Evolutionary conservation across 2,888 invertebrate species (phyloP), one percentile per base, ranked within the genome.

Genomic region (Drosophila colorata): DNA sequence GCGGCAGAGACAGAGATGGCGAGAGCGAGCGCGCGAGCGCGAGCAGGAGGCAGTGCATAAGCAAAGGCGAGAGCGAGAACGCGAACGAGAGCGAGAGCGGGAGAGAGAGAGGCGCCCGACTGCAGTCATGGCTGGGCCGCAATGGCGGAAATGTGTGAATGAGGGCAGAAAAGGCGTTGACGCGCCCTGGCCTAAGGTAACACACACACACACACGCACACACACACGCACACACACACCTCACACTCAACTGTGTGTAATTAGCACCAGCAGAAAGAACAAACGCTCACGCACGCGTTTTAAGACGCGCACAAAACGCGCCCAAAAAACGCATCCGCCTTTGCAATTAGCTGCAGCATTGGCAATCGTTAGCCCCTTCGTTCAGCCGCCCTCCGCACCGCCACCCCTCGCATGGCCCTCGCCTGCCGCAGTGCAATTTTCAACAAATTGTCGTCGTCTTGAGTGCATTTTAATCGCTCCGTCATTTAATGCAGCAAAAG

Each of bases 91-190:
- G 70, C 38, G 71, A 51, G 48, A 59, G 75, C n/a, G n/a, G n/a
- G n/a, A n/a, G 64, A 63, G 69, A 66, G 71, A 51, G 53, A 60
- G 76, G 65, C 67, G 69, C 70, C 66, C 38, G 65, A 68, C 37
- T 71, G 76, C 78, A 74, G 76, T 78, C 72, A 89, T 87, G 89
- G 87, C 88, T 88, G 88, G 74, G 77, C 88, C 88, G 70, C 84
- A 88, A 89, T 88, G 89, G 87, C 89, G 87, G 89, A 80, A 79
- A 86, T 88, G 87, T 86, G 89, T 76, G 80, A 87, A 86, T 71
- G 76, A 86, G 86, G 79, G 85, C 78, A 78, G 55, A 73, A 67
- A 71, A 71, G 69, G 74, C 71, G 74, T 75, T 68, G 66, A 70
- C 78, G 68, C 73, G 59, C 59, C 55, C 58, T 53, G 16, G 52